Evolutionary conservation across 2,113 vertebrate species (phyloP).

Genomic region (Sorex fumeus): DNA sequence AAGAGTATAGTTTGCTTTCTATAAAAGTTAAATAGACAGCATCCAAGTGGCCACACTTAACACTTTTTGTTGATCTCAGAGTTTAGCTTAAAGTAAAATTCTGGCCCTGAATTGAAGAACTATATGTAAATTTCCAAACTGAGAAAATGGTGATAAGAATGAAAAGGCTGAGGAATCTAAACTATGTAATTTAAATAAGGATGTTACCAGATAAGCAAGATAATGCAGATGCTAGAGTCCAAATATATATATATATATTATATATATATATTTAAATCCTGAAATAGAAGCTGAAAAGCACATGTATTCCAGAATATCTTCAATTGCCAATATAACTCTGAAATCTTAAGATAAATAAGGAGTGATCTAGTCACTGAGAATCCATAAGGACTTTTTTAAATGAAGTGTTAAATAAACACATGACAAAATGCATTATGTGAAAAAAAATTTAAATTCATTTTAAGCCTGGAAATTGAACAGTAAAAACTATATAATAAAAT

Average conservation of each 20-base stretch:
- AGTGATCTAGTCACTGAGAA: conserved; percentile 25
- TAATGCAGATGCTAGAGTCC: conserved; percentile 1
- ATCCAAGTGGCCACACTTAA: neutral
- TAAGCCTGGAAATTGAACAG: neutral
- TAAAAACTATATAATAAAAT: neutral
- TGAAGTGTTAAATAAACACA: neutral
- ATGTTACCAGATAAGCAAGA: conserved; percentile 41
- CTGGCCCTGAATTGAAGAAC: neutral
- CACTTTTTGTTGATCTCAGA: neutral
- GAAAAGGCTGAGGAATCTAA: conserved; percentile 29
- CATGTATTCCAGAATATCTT: conserved; percentile 53
- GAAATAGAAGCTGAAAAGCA: conserved; percentile 44
- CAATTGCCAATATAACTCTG: conserved; percentile 3
- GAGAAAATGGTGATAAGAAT: neutral
- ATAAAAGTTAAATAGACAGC: conserved; percentile 34
- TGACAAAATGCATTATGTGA: neutral
- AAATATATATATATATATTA: neutral
- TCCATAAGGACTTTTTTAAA: conserved; percentile 34
- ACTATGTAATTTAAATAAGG: conserved; percentile 22
- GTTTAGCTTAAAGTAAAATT: neutral
- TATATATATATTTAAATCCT: neutral
- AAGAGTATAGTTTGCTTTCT: conserved; percentile 40
- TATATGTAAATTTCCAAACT: conserved; percentile 44
- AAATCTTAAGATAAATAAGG: conserved; percentile 53
- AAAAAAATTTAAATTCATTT: conserved; percentile 43